Evolutionary conservation across 1,140 invertebrate species (phyloP).

Genomic region (Achroia grisella): DNA sequence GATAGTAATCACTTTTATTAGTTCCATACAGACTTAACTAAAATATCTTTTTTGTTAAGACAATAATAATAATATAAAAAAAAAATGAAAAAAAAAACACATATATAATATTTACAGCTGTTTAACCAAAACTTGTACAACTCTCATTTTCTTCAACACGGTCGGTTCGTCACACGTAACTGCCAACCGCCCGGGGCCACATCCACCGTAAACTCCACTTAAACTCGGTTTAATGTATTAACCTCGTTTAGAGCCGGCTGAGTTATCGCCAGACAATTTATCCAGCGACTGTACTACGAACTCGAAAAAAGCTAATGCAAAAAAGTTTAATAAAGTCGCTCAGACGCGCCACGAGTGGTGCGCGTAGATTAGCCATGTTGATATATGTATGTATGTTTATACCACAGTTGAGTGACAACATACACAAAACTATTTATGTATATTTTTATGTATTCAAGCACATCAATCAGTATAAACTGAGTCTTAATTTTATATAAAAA

Average conservation of each 20-base stretch:
- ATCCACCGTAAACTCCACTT: slow-evolving; percentile 24
- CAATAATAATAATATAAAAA: too few relatives aligned
- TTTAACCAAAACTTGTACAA: slow-evolving; percentile 2
- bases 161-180: slow-evolving; percentile 3
- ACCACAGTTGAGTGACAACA: too few relatives aligned
- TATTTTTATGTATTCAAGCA: too few relatives aligned
- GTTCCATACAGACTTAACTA: too few relatives aligned
- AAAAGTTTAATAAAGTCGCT: slow-evolving; percentile 56
- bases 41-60: too few relatives aligned
- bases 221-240: slow-evolving; percentile 63
- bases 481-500: too few relatives aligned
- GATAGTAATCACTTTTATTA: too few relatives aligned
- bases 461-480: too few relatives aligned
- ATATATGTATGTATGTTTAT: too few relatives aligned
- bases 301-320: slow-evolving; percentile 35
- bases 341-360: slow-evolving; percentile 14
- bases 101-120: too few relatives aligned
- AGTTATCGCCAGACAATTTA: slow-evolving; percentile 59
- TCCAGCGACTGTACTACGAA: slow-evolving; percentile 28
- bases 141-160: slow-evolving; percentile 8
- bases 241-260: slow-evolving; percentile 43
- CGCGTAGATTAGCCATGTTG: background rate
- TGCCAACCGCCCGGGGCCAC: slow-evolving; percentile 19
- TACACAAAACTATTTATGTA: too few relatives aligned
- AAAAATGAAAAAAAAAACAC: too few relatives aligned